Percentiles rank a stretch among this genome's conserved stretches.
These are phyloP conservation scores for Subacronicta megacephala DNA, from an alignment of 2,888 invertebrate species.

Conservation along the genomic window DNA sequence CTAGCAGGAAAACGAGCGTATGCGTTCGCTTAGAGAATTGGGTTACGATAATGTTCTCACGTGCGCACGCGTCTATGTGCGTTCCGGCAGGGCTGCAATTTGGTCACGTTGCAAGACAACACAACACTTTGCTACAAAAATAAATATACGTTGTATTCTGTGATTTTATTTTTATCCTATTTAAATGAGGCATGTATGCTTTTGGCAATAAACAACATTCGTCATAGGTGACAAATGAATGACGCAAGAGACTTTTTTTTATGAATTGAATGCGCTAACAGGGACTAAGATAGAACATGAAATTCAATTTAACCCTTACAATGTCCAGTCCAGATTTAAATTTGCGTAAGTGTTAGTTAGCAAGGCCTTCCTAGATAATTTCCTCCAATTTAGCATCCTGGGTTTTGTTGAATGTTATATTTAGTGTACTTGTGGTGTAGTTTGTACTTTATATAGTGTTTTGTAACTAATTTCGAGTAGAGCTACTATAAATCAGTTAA, in stretches of 20 bases:
- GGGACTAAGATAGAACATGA: too few relatives aligned
- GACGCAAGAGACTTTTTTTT: background rate
- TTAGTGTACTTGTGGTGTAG: too few relatives aligned
- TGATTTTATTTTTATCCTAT: constrained; percentile 10
- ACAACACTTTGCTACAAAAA: constrained; percentile 26
- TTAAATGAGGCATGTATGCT: background rate
- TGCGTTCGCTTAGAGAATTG: constrained; percentile 20
- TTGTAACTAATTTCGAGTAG: too few relatives aligned
- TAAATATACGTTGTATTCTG: constrained; percentile 12
- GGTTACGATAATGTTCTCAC: constrained; percentile 35
- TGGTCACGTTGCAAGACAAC: constrained; percentile 38
- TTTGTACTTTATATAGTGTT: too few relatives aligned
- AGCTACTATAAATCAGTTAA: too few relatives aligned
- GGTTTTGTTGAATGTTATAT: too few relatives aligned
- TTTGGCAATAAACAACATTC: background rate
- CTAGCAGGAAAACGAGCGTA: constrained; percentile 3
- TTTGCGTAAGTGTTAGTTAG: too few relatives aligned
- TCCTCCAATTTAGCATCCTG: too few relatives aligned
- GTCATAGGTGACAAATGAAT: background rate
- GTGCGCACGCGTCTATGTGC: constrained; percentile 38
- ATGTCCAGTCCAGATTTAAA: too few relatives aligned
- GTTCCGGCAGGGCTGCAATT: constrained; percentile 26
- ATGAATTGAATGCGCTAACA: background rate
- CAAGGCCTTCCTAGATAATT: too few relatives aligned
- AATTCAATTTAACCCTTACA: too few relatives aligned